Evolutionary conservation across 2,113 vertebrate genomes (phyloP).

Genomic region (Megaceryle torquata): DNA sequence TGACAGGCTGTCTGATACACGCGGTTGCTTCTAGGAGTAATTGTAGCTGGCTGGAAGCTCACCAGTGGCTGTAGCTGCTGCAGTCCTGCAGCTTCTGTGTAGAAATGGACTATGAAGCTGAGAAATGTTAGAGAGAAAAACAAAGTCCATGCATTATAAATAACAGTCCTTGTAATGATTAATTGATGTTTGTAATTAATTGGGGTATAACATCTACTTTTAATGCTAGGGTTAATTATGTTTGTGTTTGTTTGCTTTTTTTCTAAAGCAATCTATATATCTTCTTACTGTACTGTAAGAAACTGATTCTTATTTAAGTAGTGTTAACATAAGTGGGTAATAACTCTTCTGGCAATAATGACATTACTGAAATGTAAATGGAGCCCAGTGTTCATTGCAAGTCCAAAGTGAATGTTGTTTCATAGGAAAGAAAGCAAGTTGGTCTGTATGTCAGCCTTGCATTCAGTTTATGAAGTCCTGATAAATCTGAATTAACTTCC

Average conservation of each 20-base stretch:
- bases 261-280: not conserved
- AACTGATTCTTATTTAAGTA: not conserved
- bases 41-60: not conserved
- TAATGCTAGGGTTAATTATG: not conserved
- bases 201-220: not conserved
- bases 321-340: not conserved
- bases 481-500: constrained; percentile 1
- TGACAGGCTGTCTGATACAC: not conserved
- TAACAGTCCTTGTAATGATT: not conserved
- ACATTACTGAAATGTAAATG: not conserved
- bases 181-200: not conserved
- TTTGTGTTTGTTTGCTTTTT: not conserved
- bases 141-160: accelerated
- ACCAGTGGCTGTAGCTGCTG: not conserved
- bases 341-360: not conserved
- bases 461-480: not conserved
- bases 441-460: not conserved
- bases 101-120: not conserved
- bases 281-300: not conserved
- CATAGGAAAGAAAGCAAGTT: not conserved
- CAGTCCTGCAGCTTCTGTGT: not conserved
- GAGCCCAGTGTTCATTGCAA: not conserved
- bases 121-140: not conserved
- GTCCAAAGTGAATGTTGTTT: not conserved
- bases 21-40: not conserved